phyloP scores from a whole-genome alignment of 2,113 vertebrate genomes.

The Xenopus tropicalis region DNA sequence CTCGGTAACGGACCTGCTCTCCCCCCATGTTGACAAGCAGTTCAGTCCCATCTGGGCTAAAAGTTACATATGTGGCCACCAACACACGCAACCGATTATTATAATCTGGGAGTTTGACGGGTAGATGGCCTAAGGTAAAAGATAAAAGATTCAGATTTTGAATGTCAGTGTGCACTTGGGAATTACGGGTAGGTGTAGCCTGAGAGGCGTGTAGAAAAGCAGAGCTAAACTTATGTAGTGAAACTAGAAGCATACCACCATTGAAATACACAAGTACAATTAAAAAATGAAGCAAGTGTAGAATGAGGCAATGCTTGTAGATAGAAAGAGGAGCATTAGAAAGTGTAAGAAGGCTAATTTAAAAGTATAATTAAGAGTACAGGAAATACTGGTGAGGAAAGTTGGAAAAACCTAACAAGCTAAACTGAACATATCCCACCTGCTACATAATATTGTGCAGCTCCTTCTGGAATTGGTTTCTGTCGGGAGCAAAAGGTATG shows the following conservation, averaged over 20 bases:
- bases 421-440: slow-evolving; percentile 60
- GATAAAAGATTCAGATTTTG: slow-evolving; percentile 12
- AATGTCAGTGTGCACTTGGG: not conserved
- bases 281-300: too few species aligned
- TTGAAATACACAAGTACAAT: too few species aligned
- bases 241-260: too few species aligned
- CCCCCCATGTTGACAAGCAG: slow-evolving; percentile 98
- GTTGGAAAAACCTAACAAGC: too few species aligned
- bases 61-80: slow-evolving; percentile 95
- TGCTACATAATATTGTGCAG: slow-evolving; percentile 96
- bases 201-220: not conserved
- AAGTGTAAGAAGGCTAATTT: too few species aligned
- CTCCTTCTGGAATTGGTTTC: slow-evolving; percentile 90
- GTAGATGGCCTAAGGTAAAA: slow-evolving; percentile 78
- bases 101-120: slow-evolving; percentile 92
- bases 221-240: too few species aligned
- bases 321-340: too few species aligned
- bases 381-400: too few species aligned
- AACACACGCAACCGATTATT: slow-evolving; percentile 90
- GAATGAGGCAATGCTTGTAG: too few species aligned
- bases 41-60: slow-evolving; percentile 96
- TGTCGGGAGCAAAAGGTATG: slow-evolving; percentile 90
- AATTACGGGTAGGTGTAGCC: not conserved
- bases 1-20: slow-evolving; percentile 78
- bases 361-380: too few species aligned